Evolutionary conservation across 2,888 invertebrate genomes (phyloP).

Genomic region (Athripsodes cinereus): DNA sequence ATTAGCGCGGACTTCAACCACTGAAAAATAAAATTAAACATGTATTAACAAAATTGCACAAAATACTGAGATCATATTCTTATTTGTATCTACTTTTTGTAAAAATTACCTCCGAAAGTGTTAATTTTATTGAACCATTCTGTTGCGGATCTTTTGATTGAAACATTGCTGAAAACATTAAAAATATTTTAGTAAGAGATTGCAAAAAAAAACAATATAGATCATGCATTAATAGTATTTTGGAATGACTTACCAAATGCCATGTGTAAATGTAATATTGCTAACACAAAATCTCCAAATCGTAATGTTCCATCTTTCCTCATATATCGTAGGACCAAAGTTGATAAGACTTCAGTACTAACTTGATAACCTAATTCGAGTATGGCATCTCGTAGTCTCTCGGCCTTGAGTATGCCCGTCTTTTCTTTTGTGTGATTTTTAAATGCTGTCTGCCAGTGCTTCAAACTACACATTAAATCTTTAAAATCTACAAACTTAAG

Average conservation of each 20-base stretch:
- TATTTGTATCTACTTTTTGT: too few species aligned
- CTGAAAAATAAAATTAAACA: conserved; percentile 47
- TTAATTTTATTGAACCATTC: conserved; percentile 75
- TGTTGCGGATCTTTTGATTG: conserved; percentile 74
- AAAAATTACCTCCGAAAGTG: conserved; percentile 69
- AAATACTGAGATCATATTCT: neutral
- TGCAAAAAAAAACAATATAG: neutral
- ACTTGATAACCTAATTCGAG: conserved; percentile 84
- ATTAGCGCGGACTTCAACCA: conserved; percentile 70
- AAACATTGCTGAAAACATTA: conserved; percentile 53
- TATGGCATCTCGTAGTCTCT: conserved; percentile 76
- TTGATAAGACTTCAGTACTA: conserved; percentile 75
- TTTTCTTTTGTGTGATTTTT: conserved; percentile 87
- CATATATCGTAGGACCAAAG: conserved; percentile 81
- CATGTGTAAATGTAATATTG: conserved; percentile 80
- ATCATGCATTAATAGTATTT: neutral
- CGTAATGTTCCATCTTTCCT: conserved; percentile 87
- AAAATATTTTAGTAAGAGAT: neutral
- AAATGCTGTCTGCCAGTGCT: conserved; percentile 87
- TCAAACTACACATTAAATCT: conserved; percentile 85
- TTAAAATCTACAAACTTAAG: conserved; percentile 82
- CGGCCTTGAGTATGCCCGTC: conserved; percentile 82
- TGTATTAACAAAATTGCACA: neutral
- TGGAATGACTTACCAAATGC: conserved; percentile 67
- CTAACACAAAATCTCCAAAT: conserved; percentile 88